Base-by-base conservation (phyloP, 2,113 vertebrate species). In the Calonectris borealis region DNA sequence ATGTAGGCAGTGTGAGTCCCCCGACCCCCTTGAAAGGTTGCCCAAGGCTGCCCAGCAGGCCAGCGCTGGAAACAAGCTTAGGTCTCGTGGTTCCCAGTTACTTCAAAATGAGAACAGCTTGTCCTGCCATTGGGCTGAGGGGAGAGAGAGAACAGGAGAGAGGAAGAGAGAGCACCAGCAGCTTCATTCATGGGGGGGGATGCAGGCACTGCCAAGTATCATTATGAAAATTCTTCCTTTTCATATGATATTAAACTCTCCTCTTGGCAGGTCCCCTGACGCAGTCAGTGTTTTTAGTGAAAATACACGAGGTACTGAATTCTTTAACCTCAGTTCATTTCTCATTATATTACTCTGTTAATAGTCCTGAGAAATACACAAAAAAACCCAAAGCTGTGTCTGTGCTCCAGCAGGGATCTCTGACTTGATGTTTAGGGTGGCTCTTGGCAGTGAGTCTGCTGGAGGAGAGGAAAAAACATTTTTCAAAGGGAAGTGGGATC, bases 211-310 rank as follows among this genome's bases (percentile, higher is more conserved):
- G 93, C 94, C 96, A 97, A 94, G 68, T 76, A 78, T 92, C 90
- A 93, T 97, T 96, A 97, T 92, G 88, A 97, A 96, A 93, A 96
- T 93, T 92, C 93, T 95, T 96, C 92, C 95, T 96, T 96, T 95
- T 75, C 83, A 76, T 93, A 86, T 31, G 13, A 96, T 90, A 88
- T 92, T 94, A 93, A 96, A 97, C 82, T 93, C 86, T 94, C 94
- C 61, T 87, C 78, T 95, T 79, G 94, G 96, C 95, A 93, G 87
- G 60, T 90, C 58, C 83, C 83, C 73, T 79, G 70, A 77, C 29
- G 68, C 88, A 97, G 61, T 32, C 60, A 58, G 77, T 94, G 96
- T 97, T 97, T 97, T 95, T 6, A 92, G 71, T 96, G 86, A 95
- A 96, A 96, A 89, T 96, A 94, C 70, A 38, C 4, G 34, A 92